phyloP scores from a whole-genome alignment of 2,888 invertebrate species.

The Andrena bicolor region DNA sequence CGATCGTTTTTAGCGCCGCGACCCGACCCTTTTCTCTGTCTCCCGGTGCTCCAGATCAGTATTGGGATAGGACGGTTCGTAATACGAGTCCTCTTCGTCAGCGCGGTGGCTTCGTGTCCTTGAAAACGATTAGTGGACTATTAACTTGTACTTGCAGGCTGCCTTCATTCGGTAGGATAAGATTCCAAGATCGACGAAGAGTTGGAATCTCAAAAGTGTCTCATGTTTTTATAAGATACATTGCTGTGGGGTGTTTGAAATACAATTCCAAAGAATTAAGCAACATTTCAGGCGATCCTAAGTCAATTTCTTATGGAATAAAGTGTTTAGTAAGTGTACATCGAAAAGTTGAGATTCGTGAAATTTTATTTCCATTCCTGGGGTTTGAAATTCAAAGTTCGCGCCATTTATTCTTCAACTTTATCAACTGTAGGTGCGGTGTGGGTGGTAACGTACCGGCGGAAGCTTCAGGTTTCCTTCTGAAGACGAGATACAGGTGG shows the following conservation, averaged over 20 bases:
- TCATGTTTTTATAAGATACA: too few species aligned
- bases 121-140: not conserved
- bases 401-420: not conserved
- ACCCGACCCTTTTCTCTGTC: not conserved
- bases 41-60: not conserved
- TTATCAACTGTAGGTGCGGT: not conserved
- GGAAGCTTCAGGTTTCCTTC: not conserved
- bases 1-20: slow-evolving; percentile 30
- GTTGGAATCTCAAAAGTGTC: too few species aligned
- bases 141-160: too few species aligned
- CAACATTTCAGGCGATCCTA: too few species aligned
- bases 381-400: not conserved
- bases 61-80: not conserved
- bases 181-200: too few species aligned
- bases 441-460: not conserved
- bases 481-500: not conserved
- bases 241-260: too few species aligned
- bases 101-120: not conserved
- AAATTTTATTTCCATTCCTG: not conserved
- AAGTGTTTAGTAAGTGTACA: not conserved
- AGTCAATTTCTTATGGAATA: not conserved
- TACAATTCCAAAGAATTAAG: too few species aligned
- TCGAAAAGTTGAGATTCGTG: not conserved
- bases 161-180: too few species aligned
- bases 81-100: not conserved